Evolutionary conservation across 2,888 invertebrate species (phyloP).

Genomic region (Tiliacea aurago): DNA sequence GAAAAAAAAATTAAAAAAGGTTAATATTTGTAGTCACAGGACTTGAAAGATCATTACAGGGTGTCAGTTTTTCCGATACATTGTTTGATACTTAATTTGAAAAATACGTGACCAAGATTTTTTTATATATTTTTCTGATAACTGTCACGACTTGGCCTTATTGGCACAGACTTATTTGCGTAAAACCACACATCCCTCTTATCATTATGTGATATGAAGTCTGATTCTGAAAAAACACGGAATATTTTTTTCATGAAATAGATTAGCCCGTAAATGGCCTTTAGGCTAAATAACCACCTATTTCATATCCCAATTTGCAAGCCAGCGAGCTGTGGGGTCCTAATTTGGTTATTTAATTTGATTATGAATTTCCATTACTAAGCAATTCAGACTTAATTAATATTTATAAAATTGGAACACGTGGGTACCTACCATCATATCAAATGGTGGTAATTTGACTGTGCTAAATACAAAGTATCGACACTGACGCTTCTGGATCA

Average conservation of each 20-base stretch:
- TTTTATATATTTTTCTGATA: no score
- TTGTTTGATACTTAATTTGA: no score
- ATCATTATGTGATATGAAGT: not conserved
- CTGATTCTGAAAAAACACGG: not conserved
- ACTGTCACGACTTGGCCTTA: no score
- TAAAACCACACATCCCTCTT: no score
- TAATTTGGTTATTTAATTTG: conserved; percentile 34
- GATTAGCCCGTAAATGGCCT: conserved; percentile 1
- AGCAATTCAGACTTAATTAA: not conserved
- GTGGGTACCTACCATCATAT: no score
- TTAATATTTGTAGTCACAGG: no score
- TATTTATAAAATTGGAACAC: not conserved
- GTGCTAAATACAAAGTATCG: not conserved
- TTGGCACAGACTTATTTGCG: no score
- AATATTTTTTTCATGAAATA: conserved; percentile 13
- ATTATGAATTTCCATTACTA: conserved; percentile 27
- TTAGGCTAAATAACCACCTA: conserved; percentile 9
- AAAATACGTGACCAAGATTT: no score
- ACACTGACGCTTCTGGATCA: not conserved
- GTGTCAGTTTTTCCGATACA: no score
- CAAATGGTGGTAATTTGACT: not conserved
- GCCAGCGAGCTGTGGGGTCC: conserved; percentile 16
- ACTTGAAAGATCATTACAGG: no score
- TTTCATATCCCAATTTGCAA: conserved; percentile 39
- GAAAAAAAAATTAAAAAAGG: no score